Base-by-base conservation (phyloP, 2,113 vertebrate species). In the Aspidoscelis tigris region DNA sequence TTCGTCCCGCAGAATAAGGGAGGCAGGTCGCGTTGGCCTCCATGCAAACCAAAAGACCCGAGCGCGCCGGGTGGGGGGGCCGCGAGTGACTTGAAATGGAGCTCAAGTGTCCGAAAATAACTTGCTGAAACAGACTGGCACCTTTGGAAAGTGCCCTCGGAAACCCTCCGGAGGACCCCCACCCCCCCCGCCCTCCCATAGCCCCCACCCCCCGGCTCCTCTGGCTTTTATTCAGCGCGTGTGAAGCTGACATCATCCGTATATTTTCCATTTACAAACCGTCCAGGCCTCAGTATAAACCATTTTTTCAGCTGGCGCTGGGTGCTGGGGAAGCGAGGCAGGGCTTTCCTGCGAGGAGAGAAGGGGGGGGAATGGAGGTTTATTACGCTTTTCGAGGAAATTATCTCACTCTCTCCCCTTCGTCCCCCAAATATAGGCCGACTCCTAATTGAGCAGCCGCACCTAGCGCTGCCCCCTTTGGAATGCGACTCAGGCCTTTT, bases 191-290 rank as follows among this genome's bases (percentile, higher is more conserved):
- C 55, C 55, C 5, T 9, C 24, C 8, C 41, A 14, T 47, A 16
- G 55, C 14, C 3, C 1, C 33, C 14, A n/a, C 33, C 41, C 55
- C 74, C 3, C 53, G 43, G 12, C 24, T 33, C 6, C 18, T 24
- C 0, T 43, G 33, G 61, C 81, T 39, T 76, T 55, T 4, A 66
- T 44, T 58, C 68, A 50, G 16, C 3, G 74, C 5, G 44, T 9
- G 26, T 24, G 21, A 14, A 7, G 43, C 9, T 79, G 70, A 80
- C 77, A 80, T 55, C 77, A 66, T 55, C 2, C 0, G 0, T 2
- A 8, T 26, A 0, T 87, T 89, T 88, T 87, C 90, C 83, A 33
- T 21, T 53, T 76, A 58, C 70, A 65, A 39, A 74, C 20, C 7
- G 74, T 26, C 16, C 1, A 2, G 66, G 39, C 83, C 83, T 84